phyloP scores from a whole-genome alignment of 2,888 invertebrate species.

The Agonum fuliginosum region DNA sequence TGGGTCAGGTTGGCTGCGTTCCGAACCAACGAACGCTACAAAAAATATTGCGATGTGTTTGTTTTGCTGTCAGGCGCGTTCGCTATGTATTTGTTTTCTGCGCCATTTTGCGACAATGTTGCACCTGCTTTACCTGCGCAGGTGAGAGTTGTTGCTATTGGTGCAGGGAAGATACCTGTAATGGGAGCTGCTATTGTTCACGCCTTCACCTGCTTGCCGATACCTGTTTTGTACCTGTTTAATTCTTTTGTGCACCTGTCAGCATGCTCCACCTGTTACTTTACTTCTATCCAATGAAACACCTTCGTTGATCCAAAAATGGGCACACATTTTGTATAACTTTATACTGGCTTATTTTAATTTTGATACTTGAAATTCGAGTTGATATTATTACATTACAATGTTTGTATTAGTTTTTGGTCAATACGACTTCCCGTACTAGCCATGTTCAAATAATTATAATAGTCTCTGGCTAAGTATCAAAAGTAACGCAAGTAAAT shows the following conservation, averaged over 20 bases:
- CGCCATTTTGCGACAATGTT: conserved; percentile 30
- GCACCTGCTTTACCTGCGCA: conserved; percentile 9
- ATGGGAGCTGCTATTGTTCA: background rate
- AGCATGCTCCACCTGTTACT: conserved; percentile 27
- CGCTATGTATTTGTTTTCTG: background rate
- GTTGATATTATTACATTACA: too few species aligned
- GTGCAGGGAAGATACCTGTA: too few species aligned
- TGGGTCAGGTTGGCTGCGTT: conserved; percentile 47
- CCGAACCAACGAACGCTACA: conserved; percentile 42
- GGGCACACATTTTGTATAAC: too few species aligned
- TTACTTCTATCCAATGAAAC: conserved; percentile 26
- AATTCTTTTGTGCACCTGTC: conserved; percentile 6
- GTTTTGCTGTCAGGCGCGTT: conserved; percentile 22
- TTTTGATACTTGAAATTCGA: too few species aligned
- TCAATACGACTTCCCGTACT: too few species aligned
- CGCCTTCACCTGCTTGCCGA: conserved; percentile 3
- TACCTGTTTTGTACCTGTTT: conserved; percentile 24
- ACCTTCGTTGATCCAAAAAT: too few species aligned
- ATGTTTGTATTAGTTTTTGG: too few species aligned
- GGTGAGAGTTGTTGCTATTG: background rate
- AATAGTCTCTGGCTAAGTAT: too few species aligned
- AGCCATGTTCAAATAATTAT: too few species aligned
- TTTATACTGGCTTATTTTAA: too few species aligned
- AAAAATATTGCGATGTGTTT: conserved; percentile 47
- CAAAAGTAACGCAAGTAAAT: too few species aligned